phyloP scores from a whole-genome alignment of 2,113 vertebrate species.

The Aleadryas rufinucha region DNA sequence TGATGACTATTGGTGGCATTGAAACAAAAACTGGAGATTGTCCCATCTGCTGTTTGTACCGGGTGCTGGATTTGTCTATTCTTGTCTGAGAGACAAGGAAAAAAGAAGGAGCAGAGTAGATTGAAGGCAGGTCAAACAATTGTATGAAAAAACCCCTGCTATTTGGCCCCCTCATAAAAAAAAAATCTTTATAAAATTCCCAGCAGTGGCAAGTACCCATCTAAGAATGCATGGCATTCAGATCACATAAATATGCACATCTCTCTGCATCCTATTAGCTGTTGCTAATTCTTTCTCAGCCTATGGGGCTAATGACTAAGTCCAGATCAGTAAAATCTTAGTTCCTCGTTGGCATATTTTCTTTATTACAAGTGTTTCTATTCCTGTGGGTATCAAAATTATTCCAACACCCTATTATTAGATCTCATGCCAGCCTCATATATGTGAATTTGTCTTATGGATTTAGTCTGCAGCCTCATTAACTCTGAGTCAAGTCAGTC shows the following conservation, averaged over 20 bases:
- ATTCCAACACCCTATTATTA: constrained; percentile 35
- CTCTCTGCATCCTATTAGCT: neutral
- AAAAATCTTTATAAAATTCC: neutral
- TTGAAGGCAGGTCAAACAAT: neutral
- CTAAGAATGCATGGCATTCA: neutral
- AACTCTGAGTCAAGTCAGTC: neutral
- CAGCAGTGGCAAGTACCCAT: neutral
- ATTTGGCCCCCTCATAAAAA: neutral
- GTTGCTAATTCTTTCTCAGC: constrained; percentile 28
- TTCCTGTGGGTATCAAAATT: constrained; percentile 42
- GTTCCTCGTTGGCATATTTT: constrained; percentile 28
- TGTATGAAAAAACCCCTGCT: neutral
- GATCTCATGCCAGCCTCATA: constrained; percentile 34
- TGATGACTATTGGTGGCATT: neutral
- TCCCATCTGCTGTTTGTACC: neutral
- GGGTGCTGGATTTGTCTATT: neutral
- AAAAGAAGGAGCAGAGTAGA: neutral
- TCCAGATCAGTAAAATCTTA: constrained; percentile 23
- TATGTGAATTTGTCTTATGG: constrained; percentile 28
- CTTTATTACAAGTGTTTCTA: constrained; percentile 15
- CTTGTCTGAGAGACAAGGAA: neutral
- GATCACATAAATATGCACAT: neutral
- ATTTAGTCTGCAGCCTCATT: constrained; percentile 36
- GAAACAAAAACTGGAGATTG: neutral
- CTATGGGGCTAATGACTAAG: constrained; percentile 9